Base-by-base conservation (phyloP, 23 tunicate genomes). In the Trididemnum nubilum region DNA sequence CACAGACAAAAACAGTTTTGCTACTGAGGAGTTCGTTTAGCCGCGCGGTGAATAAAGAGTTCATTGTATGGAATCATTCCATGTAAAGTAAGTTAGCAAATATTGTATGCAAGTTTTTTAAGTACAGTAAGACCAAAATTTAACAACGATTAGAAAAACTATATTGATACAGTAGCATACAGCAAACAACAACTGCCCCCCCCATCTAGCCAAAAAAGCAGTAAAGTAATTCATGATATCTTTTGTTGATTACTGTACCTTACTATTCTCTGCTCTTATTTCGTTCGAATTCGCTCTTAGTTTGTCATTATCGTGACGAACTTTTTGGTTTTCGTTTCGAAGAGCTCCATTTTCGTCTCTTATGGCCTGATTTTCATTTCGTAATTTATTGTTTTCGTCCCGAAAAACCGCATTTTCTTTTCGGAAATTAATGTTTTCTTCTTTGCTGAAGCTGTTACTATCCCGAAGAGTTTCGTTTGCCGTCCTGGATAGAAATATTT, bases 321-420 rank as follows among this genome's bases (percentile, higher is more conserved):
- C 97, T 82, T 91, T 91, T 63, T 91, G 97, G 58, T 91, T 91
- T 86, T 92, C 97, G 29, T 88, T 57, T 33, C 97, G 50, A 37
- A 92, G 79, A 18, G 92, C 86, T 58, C 92, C 97, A 65, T 92
- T 92, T 65, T 92, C 97, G 59, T 79, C 79, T 38, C 97, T 61
- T 75, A 92, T 54, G 37, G 83, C 92, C 63, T 87, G 92, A 58
- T 92, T 92, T 52, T 92, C 97, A 33, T 81, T 51, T 75, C 97
- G 36, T 39, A 92, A 34, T 38, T 92, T 87, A 52, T 87, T 83
- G 85, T 92, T 92, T 73, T 92, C 97, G 22, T 87, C 97, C 25
- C 92, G 83, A 49, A 92, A 85, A 40, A 83, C 83, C 30, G 71
- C 51, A 72, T 92, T 92, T 35, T 92, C 97, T 7, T 52, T 27